Evolutionary conservation across 1,140 invertebrate genomes (phyloP).

Genomic region (Bombus consobrinus): DNA sequence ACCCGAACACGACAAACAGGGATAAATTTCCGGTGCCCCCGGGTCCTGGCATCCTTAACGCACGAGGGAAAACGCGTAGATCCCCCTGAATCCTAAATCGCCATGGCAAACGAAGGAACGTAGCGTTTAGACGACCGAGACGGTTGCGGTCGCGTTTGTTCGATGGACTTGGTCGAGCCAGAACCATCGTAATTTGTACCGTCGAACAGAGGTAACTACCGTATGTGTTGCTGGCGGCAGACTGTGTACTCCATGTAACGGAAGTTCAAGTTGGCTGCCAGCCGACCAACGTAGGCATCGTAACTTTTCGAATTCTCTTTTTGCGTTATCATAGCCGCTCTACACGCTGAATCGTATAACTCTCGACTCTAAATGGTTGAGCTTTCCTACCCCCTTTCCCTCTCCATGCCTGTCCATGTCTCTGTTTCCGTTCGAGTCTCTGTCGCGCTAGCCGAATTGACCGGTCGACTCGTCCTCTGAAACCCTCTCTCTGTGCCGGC

Average conservation of each 20-base stretch:
- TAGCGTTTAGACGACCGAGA: not conserved
- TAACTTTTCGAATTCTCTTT: constrained; percentile 26
- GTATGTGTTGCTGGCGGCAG: constrained; percentile 46
- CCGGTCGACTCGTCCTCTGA: not conserved
- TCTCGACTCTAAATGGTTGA: not conserved
- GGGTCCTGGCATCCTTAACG: not conserved
- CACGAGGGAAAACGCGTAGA: constrained; percentile 46
- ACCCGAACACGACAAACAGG: constrained; percentile 46
- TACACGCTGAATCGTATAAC: not conserved
- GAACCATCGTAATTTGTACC: constrained; percentile 61
- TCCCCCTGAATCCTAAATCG: constrained; percentile 12
- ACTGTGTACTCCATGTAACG: not conserved
- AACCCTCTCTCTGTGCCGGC: not conserved
- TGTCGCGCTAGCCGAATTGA: not conserved
- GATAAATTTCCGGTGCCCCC: constrained; percentile 36
- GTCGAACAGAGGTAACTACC: constrained; percentile 69
- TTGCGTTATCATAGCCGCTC: not conserved
- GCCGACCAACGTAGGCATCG: not conserved
- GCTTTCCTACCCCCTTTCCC: not conserved
- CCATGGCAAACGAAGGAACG: not conserved
- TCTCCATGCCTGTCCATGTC: not conserved
- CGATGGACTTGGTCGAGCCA: constrained; percentile 7
- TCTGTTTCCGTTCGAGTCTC: not conserved
- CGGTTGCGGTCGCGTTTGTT: not conserved
- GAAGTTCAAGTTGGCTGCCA: not conserved